Evolutionary conservation across 2,113 vertebrate genomes (phyloP).

Genomic region (Leptobrachium leishanense): DNA sequence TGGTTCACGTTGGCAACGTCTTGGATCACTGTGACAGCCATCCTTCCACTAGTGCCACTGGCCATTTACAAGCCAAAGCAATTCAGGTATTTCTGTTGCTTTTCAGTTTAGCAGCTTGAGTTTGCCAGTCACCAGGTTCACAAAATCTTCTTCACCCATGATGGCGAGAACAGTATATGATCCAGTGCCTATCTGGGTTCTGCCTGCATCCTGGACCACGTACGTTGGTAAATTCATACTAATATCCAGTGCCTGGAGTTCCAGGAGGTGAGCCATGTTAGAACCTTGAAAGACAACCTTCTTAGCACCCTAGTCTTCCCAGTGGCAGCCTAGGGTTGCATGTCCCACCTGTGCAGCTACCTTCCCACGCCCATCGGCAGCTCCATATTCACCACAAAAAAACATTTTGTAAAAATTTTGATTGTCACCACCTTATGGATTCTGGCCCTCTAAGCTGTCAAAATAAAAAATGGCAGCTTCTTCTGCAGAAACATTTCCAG

Average conservation of each 20-base stretch:
- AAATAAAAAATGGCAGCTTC: conserved; percentile 83
- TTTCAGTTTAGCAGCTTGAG: conserved; percentile 69
- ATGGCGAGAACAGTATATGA: conserved; percentile 76
- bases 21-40: not conserved
- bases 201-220: conserved; percentile 78
- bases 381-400: conserved; percentile 80
- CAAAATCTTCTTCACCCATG: conserved; percentile 76
- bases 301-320: conserved; percentile 77
- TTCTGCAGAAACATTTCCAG: conserved; percentile 76
- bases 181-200: conserved; percentile 77
- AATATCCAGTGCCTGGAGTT: conserved; percentile 77
- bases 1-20: no score
- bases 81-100: not conserved
- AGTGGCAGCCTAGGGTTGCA: conserved; percentile 75
- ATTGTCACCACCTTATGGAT: conserved; percentile 61
- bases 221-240: conserved; percentile 75
- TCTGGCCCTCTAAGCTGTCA: conserved; percentile 79
- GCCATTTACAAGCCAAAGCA: not conserved
- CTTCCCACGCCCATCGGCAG: conserved; percentile 77
- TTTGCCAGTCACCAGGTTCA: conserved; percentile 78
- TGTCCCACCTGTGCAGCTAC: conserved; percentile 77
- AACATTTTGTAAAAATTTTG: conserved; percentile 78
- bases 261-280: conserved; percentile 72
- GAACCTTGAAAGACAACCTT: conserved; percentile 78
- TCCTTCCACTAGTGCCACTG: not conserved